Percentiles rank a stretch among this genome's conserved stretches.
Evolutionary conservation across 37 sponge, comb jelly and placozoan species (phyloP).

Genomic region (Beroe forskalii): DNA sequence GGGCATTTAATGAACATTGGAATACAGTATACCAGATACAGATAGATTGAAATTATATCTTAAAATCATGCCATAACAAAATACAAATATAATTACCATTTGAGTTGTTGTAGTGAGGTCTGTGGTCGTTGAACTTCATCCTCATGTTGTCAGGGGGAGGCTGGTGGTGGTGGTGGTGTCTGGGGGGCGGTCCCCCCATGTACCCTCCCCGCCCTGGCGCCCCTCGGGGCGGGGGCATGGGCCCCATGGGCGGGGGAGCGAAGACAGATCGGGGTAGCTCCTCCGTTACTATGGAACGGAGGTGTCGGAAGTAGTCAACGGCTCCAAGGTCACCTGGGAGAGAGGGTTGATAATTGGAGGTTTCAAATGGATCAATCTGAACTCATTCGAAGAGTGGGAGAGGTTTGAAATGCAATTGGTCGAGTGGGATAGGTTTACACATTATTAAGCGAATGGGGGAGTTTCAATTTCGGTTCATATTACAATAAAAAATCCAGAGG

Average conservation of each 20-base stretch:
- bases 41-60: no score
- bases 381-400: no score
- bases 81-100: neutral
- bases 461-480: no score
- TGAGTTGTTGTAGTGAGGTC: neutral
- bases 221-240: neutral
- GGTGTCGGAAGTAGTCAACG: conserved; percentile 29
- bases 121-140: neutral
- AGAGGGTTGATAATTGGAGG: no score
- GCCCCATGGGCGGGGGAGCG: neutral
- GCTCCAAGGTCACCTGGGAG: conserved; percentile 5
- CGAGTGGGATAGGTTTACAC: neutral
- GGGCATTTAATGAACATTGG: no score
- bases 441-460: no score
- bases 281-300: neutral
- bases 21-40: no score
- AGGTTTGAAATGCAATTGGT: neutral
- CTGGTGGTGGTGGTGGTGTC: no score
- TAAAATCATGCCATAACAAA: no score
- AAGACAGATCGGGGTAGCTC: conserved; percentile 37
- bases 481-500: no score
- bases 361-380: no score
- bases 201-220: neutral
- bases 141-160: neutral
- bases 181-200: conserved; percentile 18